Base-by-base conservation (phyloP, 2,888 invertebrate genomes). In the Cryptocephalus moraei region DNA sequence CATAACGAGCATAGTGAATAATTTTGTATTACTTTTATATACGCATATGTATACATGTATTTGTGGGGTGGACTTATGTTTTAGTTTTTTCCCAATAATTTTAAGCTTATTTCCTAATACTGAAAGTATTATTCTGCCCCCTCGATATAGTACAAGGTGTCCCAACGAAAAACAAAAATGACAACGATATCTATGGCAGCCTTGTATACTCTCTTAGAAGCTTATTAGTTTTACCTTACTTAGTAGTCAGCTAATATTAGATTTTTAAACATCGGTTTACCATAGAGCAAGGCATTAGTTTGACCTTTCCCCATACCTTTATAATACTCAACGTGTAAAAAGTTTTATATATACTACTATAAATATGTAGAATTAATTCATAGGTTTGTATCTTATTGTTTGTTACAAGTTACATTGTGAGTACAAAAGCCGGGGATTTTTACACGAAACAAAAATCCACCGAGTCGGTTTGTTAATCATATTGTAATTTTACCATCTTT, bases 241-340 rank as follows among this genome's bases (percentile, higher is more conserved):
- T 42, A 32, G 33, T 52, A 49, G 52, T 43, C 32, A 43, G 45
- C 49, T 47, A 49, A 48, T 46, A 46, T 61, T 22, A 22, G 22
- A 63, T 58, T 58, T 56, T 36, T n/a, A 58, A 62, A 65, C 67
- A 63, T 59, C 66, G 63, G 65, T 67, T 68, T 67, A 68, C 68
- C 68, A 68, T 55, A 62, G 53, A 58, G 57, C 62, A 68, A 68
- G 67, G 67, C 67, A 66, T 68, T 67, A 67, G 56, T 57, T 56
- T 64, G 65, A 66, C 64, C 65, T 64, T 43, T 61, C 54, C 53
- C 22, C 22, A 22, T 66, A 65, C 66, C 65, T 66, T 60, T 54
- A 55, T 36, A 67, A 66, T 65, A 65, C 67, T 67, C 67, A 66
- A 64, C 56, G 61, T 56, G 61, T 63, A 63, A 62, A 64, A 63